Conservation (phyloP, 2,888 invertebrate species). For the Ptychoptera albimana region DNA sequence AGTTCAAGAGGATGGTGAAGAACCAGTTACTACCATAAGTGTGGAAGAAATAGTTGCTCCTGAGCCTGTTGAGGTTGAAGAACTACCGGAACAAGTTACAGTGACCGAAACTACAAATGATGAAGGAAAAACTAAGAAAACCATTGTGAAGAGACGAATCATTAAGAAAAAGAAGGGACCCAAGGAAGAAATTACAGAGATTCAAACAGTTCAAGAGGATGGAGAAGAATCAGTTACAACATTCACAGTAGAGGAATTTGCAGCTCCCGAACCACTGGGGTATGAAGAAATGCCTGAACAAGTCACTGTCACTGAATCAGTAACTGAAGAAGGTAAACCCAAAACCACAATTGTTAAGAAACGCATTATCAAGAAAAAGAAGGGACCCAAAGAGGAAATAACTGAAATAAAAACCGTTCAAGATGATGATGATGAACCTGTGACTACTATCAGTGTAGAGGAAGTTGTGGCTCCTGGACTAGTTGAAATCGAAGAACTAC, state of each 20-base stretch:
- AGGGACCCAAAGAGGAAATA: slow-evolving; percentile 16
- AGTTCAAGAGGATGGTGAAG: slow-evolving; percentile 24
- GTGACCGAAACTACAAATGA: background rate
- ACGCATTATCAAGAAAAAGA: slow-evolving; percentile 17
- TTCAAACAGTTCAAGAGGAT: slow-evolving; percentile 19
- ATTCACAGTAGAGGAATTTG: slow-evolving; percentile 21
- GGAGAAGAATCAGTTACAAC: slow-evolving; percentile 24
- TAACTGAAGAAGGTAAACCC: slow-evolving; percentile 20
- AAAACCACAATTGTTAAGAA: slow-evolving; percentile 18
- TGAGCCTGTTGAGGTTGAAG: slow-evolving; percentile 14
- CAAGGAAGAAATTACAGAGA: slow-evolving; percentile 22
- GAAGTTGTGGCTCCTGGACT: slow-evolving; percentile 4
- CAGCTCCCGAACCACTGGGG: slow-evolving; percentile 15
- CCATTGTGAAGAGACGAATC: slow-evolving; percentile 15
- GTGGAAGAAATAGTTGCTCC: slow-evolving; percentile 13
- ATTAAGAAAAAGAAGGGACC: slow-evolving; percentile 19
- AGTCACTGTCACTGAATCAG: slow-evolving; percentile 18
- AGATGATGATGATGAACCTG: slow-evolving; percentile 20
- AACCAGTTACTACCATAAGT: slow-evolving; percentile 19
- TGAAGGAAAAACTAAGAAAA: slow-evolving; percentile 14
- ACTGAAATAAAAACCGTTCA: slow-evolving; percentile 17
- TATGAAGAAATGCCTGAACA: slow-evolving; percentile 9
- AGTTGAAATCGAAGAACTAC: slow-evolving; percentile 12
- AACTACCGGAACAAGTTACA: slow-evolving; percentile 9
- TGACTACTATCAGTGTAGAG: background rate